Evolutionary conservation across 2,888 invertebrate species (phyloP).

Genomic region (Chaetoderma sp.): DNA sequence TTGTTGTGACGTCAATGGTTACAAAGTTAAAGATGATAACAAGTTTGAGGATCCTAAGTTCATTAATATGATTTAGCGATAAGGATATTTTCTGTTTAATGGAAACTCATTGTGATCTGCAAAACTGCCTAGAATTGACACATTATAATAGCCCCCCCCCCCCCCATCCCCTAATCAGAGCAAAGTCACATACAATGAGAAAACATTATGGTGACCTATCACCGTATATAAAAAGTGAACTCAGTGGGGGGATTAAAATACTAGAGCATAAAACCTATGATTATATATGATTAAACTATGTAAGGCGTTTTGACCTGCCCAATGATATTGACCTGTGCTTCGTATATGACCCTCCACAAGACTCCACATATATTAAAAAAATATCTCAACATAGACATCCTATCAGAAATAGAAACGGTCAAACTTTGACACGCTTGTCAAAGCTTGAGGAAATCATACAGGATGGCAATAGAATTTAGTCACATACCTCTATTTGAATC

Average conservation of each 20-base stretch:
- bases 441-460: neutral
- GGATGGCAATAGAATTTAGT: neutral
- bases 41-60: too few species aligned
- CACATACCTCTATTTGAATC: constrained; percentile 12
- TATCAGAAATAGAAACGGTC: constrained; percentile 15
- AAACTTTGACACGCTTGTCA: neutral
- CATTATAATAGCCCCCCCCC: too few species aligned
- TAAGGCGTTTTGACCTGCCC: constrained; percentile 6
- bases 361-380: too few species aligned
- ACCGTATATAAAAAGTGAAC: neutral
- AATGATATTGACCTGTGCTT: constrained; percentile 16
- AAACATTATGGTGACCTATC: constrained; percentile 23
- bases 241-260: constrained; percentile 15
- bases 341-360: constrained; percentile 7
- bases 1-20: too few species aligned
- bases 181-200: too few species aligned
- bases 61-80: too few species aligned
- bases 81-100: too few species aligned
- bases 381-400: too few species aligned
- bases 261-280: constrained; percentile 3
- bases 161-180: too few species aligned
- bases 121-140: too few species aligned
- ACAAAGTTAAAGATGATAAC: too few species aligned
- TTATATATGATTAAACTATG: constrained; percentile 18
- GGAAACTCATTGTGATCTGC: too few species aligned